Evolutionary conservation across 2,113 vertebrate species (phyloP).

Genomic region (Lontra canadensis): DNA sequence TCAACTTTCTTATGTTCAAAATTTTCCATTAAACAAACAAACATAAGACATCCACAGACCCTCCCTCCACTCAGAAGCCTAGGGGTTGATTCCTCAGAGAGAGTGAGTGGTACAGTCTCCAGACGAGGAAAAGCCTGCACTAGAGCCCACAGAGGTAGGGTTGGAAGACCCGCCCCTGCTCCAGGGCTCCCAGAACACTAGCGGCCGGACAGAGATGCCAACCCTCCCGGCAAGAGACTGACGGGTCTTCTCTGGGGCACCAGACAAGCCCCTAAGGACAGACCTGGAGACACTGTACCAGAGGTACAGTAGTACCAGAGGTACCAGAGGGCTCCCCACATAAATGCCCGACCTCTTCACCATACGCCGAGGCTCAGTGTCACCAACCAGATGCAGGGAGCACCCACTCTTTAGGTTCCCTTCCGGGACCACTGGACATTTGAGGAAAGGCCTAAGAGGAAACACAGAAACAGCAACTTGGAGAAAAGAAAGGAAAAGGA

Average conservation of each 20-base stretch:
- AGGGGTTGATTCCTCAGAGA: neutral
- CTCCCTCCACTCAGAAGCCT: neutral
- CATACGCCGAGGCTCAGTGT: neutral
- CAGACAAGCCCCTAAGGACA: neutral
- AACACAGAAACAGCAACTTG: neutral
- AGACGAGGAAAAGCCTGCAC: neutral
- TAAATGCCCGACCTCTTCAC: neutral
- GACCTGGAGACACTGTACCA: neutral
- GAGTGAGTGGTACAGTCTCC: neutral
- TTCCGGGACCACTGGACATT: neutral
- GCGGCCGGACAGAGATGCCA: neutral
- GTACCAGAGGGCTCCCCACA: neutral
- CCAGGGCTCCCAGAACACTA: neutral
- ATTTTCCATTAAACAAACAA: neutral
- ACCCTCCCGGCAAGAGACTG: neutral
- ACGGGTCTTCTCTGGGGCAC: neutral
- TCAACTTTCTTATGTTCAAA: constrained; percentile 3
- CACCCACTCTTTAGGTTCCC: neutral
- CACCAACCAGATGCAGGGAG: neutral
- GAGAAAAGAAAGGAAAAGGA: neutral
- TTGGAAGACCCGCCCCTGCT: neutral
- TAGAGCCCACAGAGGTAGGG: neutral
- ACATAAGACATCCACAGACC: neutral
- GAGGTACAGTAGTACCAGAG: too few relatives aligned
- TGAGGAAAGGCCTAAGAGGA: neutral